phyloP scores from a whole-genome alignment of 1,140 invertebrate species.

The Pseudomyrmex gracilis region DNA sequence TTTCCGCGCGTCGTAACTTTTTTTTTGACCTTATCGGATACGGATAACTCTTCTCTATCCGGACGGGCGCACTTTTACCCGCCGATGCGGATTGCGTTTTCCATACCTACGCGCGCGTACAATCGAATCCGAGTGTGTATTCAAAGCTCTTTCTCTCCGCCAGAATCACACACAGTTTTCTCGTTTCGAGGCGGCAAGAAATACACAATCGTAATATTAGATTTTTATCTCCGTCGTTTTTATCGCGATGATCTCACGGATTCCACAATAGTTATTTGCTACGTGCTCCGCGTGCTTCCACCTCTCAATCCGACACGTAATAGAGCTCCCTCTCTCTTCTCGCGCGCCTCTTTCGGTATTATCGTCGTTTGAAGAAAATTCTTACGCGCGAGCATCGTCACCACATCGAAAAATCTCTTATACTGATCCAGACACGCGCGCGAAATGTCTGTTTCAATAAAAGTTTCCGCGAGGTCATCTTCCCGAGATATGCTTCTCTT shows the following conservation, averaged over 20 bases:
- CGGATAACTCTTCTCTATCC: conserved; percentile 50
- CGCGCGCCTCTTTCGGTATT: background rate
- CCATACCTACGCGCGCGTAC: background rate
- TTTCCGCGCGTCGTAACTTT: conserved; percentile 53
- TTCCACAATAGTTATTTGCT: conserved; percentile 1
- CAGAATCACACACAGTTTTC: background rate
- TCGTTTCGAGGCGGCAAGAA: background rate
- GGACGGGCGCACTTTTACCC: conserved; percentile 25
- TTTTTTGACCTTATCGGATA: conserved; percentile 56
- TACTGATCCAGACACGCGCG: background rate
- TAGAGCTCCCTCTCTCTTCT: conserved; percentile 16
- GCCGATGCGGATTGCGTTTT: conserved; percentile 49
- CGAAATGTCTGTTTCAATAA: conserved; percentile 6
- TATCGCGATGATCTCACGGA: conserved; percentile 25
- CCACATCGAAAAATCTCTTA: conserved; percentile 21
- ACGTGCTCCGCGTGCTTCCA: conserved; percentile 30
- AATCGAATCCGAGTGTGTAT: conserved; percentile 7
- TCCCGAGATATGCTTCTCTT: background rate
- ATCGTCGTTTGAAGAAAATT: conserved; percentile 47
- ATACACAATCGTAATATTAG: conserved; percentile 46
- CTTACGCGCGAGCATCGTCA: conserved; percentile 5
- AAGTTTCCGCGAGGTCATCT: background rate
- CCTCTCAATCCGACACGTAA: conserved; percentile 21
- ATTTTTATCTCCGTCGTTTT: conserved; percentile 49
- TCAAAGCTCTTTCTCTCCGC: background rate